Evolutionary conservation across 2,113 vertebrate species (phyloP), one percentile per base, ranked within the genome.

Genomic region (Siniperca knerii): DNA sequence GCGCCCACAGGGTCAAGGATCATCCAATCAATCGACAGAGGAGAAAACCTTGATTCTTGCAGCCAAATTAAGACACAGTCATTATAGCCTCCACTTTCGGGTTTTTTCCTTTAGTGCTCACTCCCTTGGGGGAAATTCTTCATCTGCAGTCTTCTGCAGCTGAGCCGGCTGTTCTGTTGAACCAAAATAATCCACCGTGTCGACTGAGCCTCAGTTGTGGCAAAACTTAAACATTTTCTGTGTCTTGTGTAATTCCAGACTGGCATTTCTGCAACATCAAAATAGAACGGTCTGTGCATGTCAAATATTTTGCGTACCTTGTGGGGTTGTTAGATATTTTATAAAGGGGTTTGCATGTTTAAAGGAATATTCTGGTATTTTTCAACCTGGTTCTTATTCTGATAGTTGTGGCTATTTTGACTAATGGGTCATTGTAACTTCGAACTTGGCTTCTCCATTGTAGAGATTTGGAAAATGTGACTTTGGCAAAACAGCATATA

Each of bases 1-100:
- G 60, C 55, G 37, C 83, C 85, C 89, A 72, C 72, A 48, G 86
- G 92, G 89, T 94, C 91, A 93, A 72, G 82, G 91, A 91, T 95
- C 91, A 89, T 52, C 44, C 61, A 70, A 64, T 72, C 87, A 77
- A 82, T 91, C 85, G 15, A 92, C 79, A 18, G 75, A 77, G 60
- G 75, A 90, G 76, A 84, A 62, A 88, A 81, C 73, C 25, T 66
- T 64, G 77, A 83, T 89, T 93, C 87, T 86, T 37, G 67, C 33
- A 50, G 80, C 48, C 71, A 74, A 82, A 89, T 87, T 68, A 89
- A 87, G 82, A 82, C 72, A 29, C 50, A 73, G 89, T 81, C 86
- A 86, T 89, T 85, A 89, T 37, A 83, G 66, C 82, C 42, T 79
- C 37, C 44, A 55, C 48, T 85, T 79, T 75, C 42, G 13, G 57